Evolutionary conservation across 2,888 invertebrate genomes (phyloP), one percentile per base, ranked within the genome.

Genomic region (Mimachlamys varia): DNA sequence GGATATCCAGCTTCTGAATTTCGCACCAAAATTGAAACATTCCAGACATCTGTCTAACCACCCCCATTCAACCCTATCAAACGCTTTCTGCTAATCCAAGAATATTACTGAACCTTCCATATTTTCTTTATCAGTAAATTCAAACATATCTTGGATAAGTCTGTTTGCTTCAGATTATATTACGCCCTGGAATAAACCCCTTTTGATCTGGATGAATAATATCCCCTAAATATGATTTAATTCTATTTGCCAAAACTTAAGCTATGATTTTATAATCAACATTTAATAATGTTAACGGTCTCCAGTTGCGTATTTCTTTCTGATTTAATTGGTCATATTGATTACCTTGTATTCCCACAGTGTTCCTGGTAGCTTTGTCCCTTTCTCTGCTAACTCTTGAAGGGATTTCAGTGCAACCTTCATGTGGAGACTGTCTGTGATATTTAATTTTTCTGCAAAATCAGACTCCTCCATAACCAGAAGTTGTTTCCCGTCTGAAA

Each of bases 291-390:
- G n/a, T n/a, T n/a, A n/a, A n/a, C n/a, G n/a, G n/a, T n/a, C n/a
- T n/a, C n/a, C n/a, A n/a, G n/a, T n/a, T n/a, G n/a, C n/a, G n/a
- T n/a, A n/a, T n/a, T n/a, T n/a, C n/a, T n/a, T n/a, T n/a, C n/a
- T n/a, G n/a, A n/a, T n/a, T n/a, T n/a, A n/a, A n/a, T n/a, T n/a
- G n/a, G n/a, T 4, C 19, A 22, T 58, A 22, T 5, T 27, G 33
- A 19, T 87, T 92, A 95, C 96, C 94, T 96, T 96, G 90, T 95
- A 95, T 62, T 96, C 95, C 96, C 95, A 96, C 4, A 96, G 91
- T 89, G 95, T 95, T 0, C 93, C 93, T 0, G 96, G 95, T 76
- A 93, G 91, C 89, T 95, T 95, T 22, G 94, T 93, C 12, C 95
- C 95, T 12, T 92, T 92, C 10, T 93, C 93, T 58, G 93, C 92